Conservation (phyloP, 1,140 invertebrate genomes). For the Druon quercuslanigerum region DNA sequence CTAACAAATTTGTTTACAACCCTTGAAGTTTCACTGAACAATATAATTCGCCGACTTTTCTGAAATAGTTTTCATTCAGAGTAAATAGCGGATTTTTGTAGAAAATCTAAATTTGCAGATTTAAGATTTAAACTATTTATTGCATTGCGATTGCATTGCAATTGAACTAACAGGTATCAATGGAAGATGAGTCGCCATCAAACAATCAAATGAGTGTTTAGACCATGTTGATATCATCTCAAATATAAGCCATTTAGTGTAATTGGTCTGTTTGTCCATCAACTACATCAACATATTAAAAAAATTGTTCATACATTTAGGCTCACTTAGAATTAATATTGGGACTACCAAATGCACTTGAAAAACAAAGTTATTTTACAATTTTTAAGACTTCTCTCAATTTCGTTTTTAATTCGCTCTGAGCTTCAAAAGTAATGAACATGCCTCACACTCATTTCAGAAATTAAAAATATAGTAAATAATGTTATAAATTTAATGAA, state of each 20-base stretch:
- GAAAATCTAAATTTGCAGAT: too few relatives aligned
- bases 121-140: too few relatives aligned
- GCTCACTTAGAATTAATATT: not conserved
- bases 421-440: too few relatives aligned
- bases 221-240: not conserved
- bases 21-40: too few relatives aligned
- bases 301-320: not conserved
- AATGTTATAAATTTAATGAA: too few relatives aligned
- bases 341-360: not conserved
- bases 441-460: too few relatives aligned
- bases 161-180: conserved; percentile 15
- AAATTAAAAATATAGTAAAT: too few relatives aligned
- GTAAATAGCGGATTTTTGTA: too few relatives aligned
- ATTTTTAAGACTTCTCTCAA: not conserved
- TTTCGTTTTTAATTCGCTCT: not conserved
- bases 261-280: conserved; percentile 26
- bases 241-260: conserved; percentile 28
- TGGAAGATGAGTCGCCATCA: conserved; percentile 6
- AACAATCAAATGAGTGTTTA: not conserved
- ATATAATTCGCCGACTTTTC: too few relatives aligned
- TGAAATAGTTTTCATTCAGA: too few relatives aligned
- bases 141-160: not conserved
- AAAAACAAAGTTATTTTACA: not conserved
- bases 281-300: not conserved
- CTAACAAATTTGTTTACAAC: too few relatives aligned